phyloP scores from a whole-genome alignment of 2,888 invertebrate genomes.

The Pherbina coryleti region DNA sequence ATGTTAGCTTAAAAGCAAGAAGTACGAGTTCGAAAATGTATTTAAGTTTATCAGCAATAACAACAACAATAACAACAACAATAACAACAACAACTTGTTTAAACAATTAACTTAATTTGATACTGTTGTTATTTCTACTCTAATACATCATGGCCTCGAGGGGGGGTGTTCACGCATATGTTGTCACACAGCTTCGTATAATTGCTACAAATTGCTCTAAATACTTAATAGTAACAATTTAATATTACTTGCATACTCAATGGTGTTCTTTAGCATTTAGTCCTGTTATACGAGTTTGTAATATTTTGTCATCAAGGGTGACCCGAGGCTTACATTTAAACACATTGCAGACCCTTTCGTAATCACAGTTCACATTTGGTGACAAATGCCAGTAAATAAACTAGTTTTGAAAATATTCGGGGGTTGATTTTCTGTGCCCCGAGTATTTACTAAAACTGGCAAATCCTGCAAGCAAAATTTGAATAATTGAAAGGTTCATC shows the following conservation, averaged over 20 bases:
- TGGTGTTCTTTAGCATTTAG: neutral
- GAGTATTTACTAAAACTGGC: too few relatives aligned
- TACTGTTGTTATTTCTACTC: neutral
- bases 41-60: neutral
- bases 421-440: too few relatives aligned
- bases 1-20: too few relatives aligned
- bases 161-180: neutral
- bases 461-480: too few relatives aligned
- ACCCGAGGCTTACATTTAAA: too few relatives aligned
- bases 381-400: too few relatives aligned
- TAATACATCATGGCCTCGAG: neutral
- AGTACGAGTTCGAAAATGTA: neutral
- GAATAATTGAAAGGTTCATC: too few relatives aligned
- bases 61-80: neutral
- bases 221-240: slow-evolving; percentile 17
- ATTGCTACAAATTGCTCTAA: slow-evolving; percentile 3
- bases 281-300: neutral
- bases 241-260: neutral
- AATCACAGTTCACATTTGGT: too few relatives aligned
- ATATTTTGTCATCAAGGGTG: neutral
- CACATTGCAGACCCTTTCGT: neutral
- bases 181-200: neutral
- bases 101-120: neutral
- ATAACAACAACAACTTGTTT: neutral
- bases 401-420: too few relatives aligned